Base-by-base conservation (phyloP, 2,113 vertebrate genomes). In the Clupea harengus region DNA sequence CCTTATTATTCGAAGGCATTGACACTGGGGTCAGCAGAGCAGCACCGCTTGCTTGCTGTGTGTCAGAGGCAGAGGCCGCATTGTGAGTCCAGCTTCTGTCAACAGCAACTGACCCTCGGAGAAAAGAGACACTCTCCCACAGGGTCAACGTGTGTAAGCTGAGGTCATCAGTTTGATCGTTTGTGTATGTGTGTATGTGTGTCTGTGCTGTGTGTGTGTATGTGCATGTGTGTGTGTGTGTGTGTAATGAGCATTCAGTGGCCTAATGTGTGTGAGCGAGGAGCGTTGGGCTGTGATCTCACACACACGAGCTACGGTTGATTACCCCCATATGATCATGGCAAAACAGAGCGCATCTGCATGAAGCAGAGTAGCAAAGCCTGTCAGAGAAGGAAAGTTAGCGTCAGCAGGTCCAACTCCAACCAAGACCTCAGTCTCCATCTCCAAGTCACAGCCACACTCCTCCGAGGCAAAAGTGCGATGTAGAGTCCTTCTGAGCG, bases 301-400 rank as follows among this genome's bases (percentile, higher is more conserved):
- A 81, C 88, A 90, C 89, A 89, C 91, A 93, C 88, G 87, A 80
- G 86, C 83, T 84, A 92, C 2, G 90, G 88, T 82, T 90, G 92
- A 93, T 92, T 94, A 92, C 91, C 83, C 89, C 90, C 86, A 89
- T 90, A 89, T 85, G 91, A 85, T 80, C 83, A 32, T 5, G 82
- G 88, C 75, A 91, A 91, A 78, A 92, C 92, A 92, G 88, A 86
- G 86, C 80, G 87, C 90, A 92, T 89, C 87, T 90, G 85, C 91
- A 90, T 88, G 82, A 89, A 87, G 86, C 82, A 89, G 83, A 84
- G 88, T 0, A 7, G n/a, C n/a, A n/a, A 81, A 82, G 49, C 80
- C 20, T 28, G 25, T 45, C 28, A 78, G 67, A 75, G n/a, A 78
- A 78, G 72, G 32, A 32, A 10, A 39, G 28, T 13, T 8, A 28